Percentiles rank a stretch among this genome's conserved stretches.
Conservation (phyloP, 2,888 invertebrate genomes). For the Tipula lateralis region DNA sequence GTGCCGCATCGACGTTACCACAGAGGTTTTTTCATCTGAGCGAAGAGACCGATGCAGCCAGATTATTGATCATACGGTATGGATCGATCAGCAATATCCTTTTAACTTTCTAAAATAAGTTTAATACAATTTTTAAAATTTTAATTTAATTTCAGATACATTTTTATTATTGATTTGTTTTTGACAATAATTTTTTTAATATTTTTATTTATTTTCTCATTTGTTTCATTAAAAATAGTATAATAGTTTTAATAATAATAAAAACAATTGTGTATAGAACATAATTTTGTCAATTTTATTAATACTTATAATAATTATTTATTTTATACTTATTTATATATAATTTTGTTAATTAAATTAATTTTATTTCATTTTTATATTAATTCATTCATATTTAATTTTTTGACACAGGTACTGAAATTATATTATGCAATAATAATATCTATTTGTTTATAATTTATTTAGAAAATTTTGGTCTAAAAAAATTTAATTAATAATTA, state of each 20-base stretch:
- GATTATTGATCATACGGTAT: too few species aligned
- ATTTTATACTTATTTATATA: neutral
- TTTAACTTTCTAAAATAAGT: too few species aligned
- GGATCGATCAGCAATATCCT: too few species aligned
- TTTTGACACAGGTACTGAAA: slow-evolving; percentile 20
- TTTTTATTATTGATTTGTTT: neutral
- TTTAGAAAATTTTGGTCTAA: slow-evolving; percentile 24
- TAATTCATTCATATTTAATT: neutral
- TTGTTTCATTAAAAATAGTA: neutral
- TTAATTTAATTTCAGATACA: neutral
- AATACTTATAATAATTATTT: neutral
- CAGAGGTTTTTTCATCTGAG: too few species aligned
- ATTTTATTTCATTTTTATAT: neutral
- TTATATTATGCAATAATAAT: neutral
- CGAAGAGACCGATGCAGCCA: too few species aligned
- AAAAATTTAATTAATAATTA: neutral
- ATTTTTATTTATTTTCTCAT: neutral
- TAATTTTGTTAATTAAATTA: neutral
- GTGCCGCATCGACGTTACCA: too few species aligned
- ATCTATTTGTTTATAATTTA: neutral
- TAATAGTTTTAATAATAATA: neutral
- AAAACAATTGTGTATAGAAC: neutral
- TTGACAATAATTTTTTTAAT: neutral
- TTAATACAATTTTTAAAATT: neutral
- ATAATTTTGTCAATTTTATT: neutral